Base-by-base conservation (phyloP, 2,888 invertebrate species). In the Tridacna crocea region DNA sequence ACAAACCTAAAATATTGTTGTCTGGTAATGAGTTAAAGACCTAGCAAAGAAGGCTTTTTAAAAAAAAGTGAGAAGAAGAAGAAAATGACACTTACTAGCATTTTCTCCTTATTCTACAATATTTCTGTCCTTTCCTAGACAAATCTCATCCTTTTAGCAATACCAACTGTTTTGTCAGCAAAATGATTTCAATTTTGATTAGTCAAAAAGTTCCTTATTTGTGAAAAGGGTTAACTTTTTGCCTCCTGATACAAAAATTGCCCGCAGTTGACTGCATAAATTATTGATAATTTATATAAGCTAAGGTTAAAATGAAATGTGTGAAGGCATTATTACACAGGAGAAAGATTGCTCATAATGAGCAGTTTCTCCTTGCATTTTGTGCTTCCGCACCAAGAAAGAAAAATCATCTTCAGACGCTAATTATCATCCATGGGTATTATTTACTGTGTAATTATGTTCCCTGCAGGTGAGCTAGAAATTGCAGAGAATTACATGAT, bases 401-500 rank as follows among this genome's bases (percentile, higher is more conserved):
- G 36, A 36, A 36, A 8, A 36, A 8, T 36, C 36, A 36, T 36
- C 36, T 36, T 36, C 36, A 36, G 36, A 36, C 8, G 36, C 3
- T 36, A 36, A 36, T 36, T 36, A 36, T 36, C 36, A 36, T 36
- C n/a, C n/a, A 36, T 8, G 36, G 36, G 8, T 36, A 36, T 36
- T 36, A 36, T 36, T 36, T 36, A 36, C 36, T 36, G 36, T 36
- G 36, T 36, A 4, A 36, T 36, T 36, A 4, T 36, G 36, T 36
- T n/a, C 60, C 8, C 22, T n/a, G 17, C 74, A 89, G 90, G 88
- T 63, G 88, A 88, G 65, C 73, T 90, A 17, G 90, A 88, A 66
- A 83, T 90, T 70, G 89, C 87, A 10, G 88, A 88, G 82, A 88
- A 84, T 55, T 88, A 88, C 72, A 83, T 88, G 78, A 84, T 88